phyloP scores from a whole-genome alignment of 2,888 invertebrate species.

The Clanis bilineata region DNA sequence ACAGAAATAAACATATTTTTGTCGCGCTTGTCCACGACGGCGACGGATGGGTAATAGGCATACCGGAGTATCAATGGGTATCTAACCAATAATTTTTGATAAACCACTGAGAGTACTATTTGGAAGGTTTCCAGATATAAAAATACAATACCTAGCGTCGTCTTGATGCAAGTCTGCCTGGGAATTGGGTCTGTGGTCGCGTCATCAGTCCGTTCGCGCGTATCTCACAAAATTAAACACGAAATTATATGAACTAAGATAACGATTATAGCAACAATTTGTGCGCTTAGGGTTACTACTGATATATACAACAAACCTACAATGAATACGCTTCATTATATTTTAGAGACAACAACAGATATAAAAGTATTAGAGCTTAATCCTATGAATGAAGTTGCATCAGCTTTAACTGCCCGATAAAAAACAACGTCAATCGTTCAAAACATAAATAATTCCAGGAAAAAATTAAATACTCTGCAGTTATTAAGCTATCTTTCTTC shows the following conservation, averaged over 20 bases:
- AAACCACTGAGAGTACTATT: constrained; percentile 65
- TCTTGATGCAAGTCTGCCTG: constrained; percentile 66
- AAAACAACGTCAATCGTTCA: too few species aligned
- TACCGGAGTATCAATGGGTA: constrained; percentile 29
- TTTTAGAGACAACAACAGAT: background rate
- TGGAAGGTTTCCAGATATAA: constrained; percentile 76
- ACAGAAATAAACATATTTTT: constrained; percentile 6
- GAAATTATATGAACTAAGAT: constrained; percentile 10
- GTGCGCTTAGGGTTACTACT: background rate
- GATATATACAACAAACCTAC: background rate
- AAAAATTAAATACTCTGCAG: too few species aligned
- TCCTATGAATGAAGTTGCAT: too few species aligned
- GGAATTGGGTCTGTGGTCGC: constrained; percentile 45
- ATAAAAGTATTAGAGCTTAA: background rate
- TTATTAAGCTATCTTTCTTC: too few species aligned
- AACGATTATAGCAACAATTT: background rate
- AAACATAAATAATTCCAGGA: too few species aligned
- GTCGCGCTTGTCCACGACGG: background rate
- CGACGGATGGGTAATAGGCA: background rate
- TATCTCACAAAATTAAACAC: constrained; percentile 1
- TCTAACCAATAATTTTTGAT: constrained; percentile 48
- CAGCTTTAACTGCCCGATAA: too few species aligned
- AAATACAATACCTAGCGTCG: constrained; percentile 75
- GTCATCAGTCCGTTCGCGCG: constrained; percentile 25
- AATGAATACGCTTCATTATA: background rate